phyloP scores from a whole-genome alignment of 92 coral and sea anemone species.

The Montipora capitata region DNA sequence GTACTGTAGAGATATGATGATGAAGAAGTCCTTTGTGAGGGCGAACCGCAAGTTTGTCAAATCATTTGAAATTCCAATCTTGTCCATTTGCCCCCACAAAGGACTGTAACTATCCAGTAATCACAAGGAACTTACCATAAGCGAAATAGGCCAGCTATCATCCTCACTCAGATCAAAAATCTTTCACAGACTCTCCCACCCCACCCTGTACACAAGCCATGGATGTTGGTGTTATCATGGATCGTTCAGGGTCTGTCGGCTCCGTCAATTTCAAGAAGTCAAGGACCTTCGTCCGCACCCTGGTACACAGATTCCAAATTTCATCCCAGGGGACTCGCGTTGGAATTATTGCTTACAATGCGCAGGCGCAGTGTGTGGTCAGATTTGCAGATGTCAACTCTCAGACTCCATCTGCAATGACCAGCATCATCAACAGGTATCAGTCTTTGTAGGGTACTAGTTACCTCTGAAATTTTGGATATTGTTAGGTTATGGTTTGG shows the following conservation, averaged over 20 bases:
- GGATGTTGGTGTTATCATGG: slow-evolving; percentile 91
- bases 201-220: slow-evolving; percentile 78
- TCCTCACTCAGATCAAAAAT: too few relatives aligned
- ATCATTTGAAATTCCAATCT: too few relatives aligned
- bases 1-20: too few relatives aligned
- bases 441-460: neutral
- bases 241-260: slow-evolving; percentile 83
- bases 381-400: slow-evolving; percentile 28
- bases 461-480: too few relatives aligned
- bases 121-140: too few relatives aligned
- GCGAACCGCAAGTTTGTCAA: too few relatives aligned
- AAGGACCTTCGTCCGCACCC: slow-evolving; percentile 71
- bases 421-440: slow-evolving; percentile 25
- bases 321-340: slow-evolving; percentile 76
- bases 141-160: too few relatives aligned
- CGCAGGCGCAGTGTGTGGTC: slow-evolving; percentile 28
- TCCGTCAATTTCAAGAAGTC: slow-evolving; percentile 69
- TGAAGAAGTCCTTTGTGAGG: too few relatives aligned
- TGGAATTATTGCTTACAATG: slow-evolving; percentile 74
- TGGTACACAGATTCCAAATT: slow-evolving; percentile 78
- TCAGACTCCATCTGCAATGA: slow-evolving; percentile 50
- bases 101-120: too few relatives aligned
- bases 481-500: too few relatives aligned
- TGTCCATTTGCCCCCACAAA: too few relatives aligned
- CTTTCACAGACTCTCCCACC: slow-evolving; percentile 11